A percentile compares a stretch with the other conserved stretches of the same genome.
Evolutionary conservation across 2,797 vertebrate species (phyloP).

Genomic region (Crypturellus tataupa): DNA sequence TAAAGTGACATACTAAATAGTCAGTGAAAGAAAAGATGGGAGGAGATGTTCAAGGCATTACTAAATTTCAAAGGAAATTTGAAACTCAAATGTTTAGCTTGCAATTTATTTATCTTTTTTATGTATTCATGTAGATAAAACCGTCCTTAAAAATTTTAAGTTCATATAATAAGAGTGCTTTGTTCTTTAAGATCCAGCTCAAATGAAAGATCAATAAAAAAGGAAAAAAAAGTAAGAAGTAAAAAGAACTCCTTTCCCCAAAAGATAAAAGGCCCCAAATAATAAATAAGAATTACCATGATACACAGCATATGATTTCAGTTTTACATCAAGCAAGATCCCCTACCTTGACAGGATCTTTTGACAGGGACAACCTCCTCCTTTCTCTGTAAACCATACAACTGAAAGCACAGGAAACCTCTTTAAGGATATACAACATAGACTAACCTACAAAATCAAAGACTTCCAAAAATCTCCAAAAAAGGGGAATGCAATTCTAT

Average conservation of each 20-base stretch:
- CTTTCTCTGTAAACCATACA: not conserved
- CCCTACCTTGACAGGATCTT: slow-evolving; percentile 29
- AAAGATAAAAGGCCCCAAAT: not conserved
- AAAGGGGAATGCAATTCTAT: not conserved
- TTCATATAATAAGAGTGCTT: not conserved
- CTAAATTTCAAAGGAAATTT: not conserved
- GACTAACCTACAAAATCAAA: not conserved
- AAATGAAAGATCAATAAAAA: slow-evolving; percentile 50
- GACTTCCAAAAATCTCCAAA: not conserved
- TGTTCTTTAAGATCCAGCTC: slow-evolving; percentile 23
- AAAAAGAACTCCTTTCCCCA: not conserved
- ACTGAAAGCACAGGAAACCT: not conserved
- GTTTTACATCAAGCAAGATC: slow-evolving; percentile 45
- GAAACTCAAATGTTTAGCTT: not conserved
- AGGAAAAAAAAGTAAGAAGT: not conserved
- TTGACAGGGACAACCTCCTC: slow-evolving; percentile 51
- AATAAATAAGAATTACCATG: not conserved
- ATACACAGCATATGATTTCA: slow-evolving; percentile 48
- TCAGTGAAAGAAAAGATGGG: not conserved
- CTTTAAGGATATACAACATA: not conserved
- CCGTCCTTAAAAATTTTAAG: not conserved
- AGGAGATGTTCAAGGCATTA: not conserved
- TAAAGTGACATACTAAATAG: not conserved
- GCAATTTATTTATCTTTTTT: not conserved
- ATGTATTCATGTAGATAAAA: not conserved